These are phyloP conservation scores for Asarcornis scutulata DNA, from an alignment of 2,113 vertebrate genomes.

Conservation along the genomic window DNA sequence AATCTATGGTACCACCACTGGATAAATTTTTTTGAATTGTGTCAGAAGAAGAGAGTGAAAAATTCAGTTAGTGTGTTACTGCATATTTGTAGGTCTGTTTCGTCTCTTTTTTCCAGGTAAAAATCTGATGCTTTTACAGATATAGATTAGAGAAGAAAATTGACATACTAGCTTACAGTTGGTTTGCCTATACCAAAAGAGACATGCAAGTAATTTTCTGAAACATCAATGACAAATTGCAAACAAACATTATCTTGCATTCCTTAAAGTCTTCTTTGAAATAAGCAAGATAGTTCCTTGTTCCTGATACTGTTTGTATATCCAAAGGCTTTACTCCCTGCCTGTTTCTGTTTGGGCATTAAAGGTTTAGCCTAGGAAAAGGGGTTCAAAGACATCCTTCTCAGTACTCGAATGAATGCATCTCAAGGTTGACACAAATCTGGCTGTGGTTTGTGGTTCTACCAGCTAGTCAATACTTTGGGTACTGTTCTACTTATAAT, in stretches of 20 bases:
- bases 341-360: neutral
- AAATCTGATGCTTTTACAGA: neutral
- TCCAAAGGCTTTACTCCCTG: neutral
- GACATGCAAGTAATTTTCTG: neutral
- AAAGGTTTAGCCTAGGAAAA: neutral
- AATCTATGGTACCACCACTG: neutral
- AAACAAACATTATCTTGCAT: neutral
- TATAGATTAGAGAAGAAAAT: neutral
- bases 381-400: neutral
- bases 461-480: neutral
- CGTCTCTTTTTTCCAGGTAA: neutral
- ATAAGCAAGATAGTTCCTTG: neutral
- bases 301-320: neutral
- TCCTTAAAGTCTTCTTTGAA: neutral
- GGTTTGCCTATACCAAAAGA: neutral
- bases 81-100: neutral
- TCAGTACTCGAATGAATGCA: neutral
- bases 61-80: neutral
- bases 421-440: neutral
- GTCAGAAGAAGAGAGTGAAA: neutral
- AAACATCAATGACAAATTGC: neutral
- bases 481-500: neutral
- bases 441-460: neutral
- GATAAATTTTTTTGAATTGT: neutral
- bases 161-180: neutral